Evolutionary conservation across 2,113 vertebrate genomes (phyloP), one percentile per base, ranked within the genome.

Genomic region (Monopterus albus): DNA sequence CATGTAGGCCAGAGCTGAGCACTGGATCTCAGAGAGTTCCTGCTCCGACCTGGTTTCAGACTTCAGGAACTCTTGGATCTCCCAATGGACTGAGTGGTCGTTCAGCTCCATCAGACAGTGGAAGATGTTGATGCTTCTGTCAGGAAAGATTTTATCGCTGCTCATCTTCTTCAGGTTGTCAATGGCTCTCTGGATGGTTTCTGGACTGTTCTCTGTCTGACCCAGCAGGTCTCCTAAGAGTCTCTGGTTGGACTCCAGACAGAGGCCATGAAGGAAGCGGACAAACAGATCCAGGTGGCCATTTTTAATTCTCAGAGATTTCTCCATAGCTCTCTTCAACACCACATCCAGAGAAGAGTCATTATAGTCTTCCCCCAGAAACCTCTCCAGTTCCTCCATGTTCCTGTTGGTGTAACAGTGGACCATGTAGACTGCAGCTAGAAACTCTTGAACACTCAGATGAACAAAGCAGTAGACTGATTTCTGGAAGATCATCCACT

Each of bases 391-490:
- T 21, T 33, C 58, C 13, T 46, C 7, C 15, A 3, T 33, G 0
- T 36, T 56, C 2, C 14, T 39, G 20, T 23, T 55, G 9, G 42
- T 45, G 18, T 5, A 21, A 21, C 42, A 45, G 42, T 45, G 38
- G 31, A 60, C 39, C 1, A 78, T 12, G 18, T 67, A 75, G 15
- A 79, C 35, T 0, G 62, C 75, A 58, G 72, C 75, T 17, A 83
- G 72, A 45, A 83, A 79, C 76, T 83, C 81, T 38, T 83, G 81
- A 13, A 83, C 0, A 28, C 72, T 83, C 59, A 79, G 11, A 64
- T 84, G 84, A 63, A 85, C 58, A 56, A 87, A 89, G 0, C 84
- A 82, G 70, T 79, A 84, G 23, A 85, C 62, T 15, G 36, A 15
- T 38, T 75, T 7, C 21, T 56, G 0, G 6, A 69, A 45, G 33